These are phyloP conservation scores for Macaria notata DNA, from an alignment of 2,888 invertebrate genomes.

Conservation along the genomic window DNA sequence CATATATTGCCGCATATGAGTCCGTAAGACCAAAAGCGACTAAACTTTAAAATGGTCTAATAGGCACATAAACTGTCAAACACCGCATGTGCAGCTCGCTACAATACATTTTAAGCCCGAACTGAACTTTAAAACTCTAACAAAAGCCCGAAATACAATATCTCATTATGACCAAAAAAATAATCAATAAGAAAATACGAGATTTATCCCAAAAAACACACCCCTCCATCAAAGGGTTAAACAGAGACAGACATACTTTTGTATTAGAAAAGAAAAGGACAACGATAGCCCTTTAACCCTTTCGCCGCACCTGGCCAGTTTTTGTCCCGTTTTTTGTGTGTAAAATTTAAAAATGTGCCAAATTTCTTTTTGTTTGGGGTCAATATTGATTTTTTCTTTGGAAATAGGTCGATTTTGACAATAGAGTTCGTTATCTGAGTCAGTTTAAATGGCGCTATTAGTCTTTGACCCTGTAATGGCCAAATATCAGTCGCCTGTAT, in stretches of 20 bases:
- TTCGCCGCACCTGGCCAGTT: constrained; percentile 73
- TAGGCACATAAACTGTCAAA: constrained; percentile 9
- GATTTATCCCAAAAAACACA: constrained; percentile 75
- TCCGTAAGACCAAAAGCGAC: too few relatives aligned
- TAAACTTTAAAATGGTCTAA: not conserved
- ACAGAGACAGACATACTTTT: constrained; percentile 45
- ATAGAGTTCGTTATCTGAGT: constrained; percentile 73
- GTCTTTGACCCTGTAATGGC: constrained; percentile 47
- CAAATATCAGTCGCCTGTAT: constrained; percentile 39
- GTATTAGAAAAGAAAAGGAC: constrained; percentile 46
- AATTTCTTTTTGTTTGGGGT: constrained; percentile 69
- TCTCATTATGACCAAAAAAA: constrained; percentile 73
- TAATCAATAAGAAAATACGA: constrained; percentile 72
- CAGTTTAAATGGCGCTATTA: constrained; percentile 67
- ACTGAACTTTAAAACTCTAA: constrained; percentile 32
- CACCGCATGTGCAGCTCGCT: constrained; percentile 8
- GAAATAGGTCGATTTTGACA: constrained; percentile 51
- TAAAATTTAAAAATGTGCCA: constrained; percentile 76
- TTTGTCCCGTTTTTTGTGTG: constrained; percentile 58
- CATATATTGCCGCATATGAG: too few relatives aligned
- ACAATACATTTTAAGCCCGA: constrained; percentile 23
- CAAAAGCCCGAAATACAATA: constrained; percentile 70
- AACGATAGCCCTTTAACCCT: constrained; percentile 58
- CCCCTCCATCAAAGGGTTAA: constrained; percentile 71
- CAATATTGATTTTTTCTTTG: constrained; percentile 77